These are phyloP conservation scores for Cirrhinus mrigala DNA, from an alignment of 2,797 vertebrate species.

Conservation along the genomic window DNA sequence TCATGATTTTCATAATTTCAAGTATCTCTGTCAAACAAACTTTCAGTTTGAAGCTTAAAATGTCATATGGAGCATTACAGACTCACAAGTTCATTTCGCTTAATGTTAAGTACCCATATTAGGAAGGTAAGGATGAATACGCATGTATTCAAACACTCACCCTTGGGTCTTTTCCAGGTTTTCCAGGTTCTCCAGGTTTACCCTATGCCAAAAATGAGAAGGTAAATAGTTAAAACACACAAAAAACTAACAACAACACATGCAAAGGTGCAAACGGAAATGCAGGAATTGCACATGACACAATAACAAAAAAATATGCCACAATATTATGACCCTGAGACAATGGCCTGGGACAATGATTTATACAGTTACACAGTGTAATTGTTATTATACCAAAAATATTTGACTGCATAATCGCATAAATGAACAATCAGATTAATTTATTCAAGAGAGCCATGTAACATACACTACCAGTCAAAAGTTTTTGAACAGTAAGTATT, in stretches of 20 bases:
- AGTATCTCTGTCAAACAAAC: neutral
- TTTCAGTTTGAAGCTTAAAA: constrained; percentile 15
- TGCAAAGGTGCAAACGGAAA: neutral
- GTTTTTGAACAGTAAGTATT: no score
- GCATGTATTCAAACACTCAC: constrained; percentile 70
- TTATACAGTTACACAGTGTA: neutral
- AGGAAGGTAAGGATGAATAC: neutral
- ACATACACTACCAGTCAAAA: no score
- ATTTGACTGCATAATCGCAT: neutral
- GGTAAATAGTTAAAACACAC: neutral
- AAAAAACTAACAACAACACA: neutral
- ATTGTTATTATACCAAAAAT: neutral
- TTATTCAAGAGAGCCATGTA: neutral
- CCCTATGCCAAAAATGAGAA: constrained; percentile 72
- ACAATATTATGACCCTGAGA: neutral
- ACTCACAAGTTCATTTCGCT: neutral
- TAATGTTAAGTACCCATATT: neutral
- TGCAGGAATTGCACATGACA: neutral
- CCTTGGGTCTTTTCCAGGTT: constrained; percentile 87
- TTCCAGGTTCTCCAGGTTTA: constrained; percentile 86
- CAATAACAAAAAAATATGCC: neutral
- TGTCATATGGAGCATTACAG: neutral
- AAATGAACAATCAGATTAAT: neutral
- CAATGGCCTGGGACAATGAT: neutral
- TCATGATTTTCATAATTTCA: neutral